Evolutionary conservation across 2,888 invertebrate genomes (phyloP).

Genomic region (Psylliodes chrysocephalus): DNA sequence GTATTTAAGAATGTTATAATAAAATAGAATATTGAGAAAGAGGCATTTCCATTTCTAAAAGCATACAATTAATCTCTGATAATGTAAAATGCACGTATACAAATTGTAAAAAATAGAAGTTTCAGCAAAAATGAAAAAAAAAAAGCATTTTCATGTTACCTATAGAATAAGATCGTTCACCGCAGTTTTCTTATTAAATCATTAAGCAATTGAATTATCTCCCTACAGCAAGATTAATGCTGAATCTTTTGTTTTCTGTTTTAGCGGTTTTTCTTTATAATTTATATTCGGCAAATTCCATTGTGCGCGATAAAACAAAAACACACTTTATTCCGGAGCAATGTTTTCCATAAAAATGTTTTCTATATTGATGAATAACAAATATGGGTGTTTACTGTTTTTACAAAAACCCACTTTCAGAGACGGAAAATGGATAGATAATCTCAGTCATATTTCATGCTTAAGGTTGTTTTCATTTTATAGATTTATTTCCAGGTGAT

Average conservation of each 20-base stretch:
- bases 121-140: not conserved
- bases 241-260: constrained; percentile 25
- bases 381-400: constrained; percentile 15
- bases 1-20: too few species aligned
- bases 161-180: constrained; percentile 14
- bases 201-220: constrained; percentile 23
- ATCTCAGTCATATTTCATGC: not conserved
- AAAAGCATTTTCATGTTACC: constrained; percentile 1
- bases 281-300: constrained; percentile 24
- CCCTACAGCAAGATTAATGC: constrained; percentile 27
- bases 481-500: not conserved
- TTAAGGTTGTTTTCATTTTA: not conserved
- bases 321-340: constrained; percentile 21
- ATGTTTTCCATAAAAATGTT: constrained; percentile 11
- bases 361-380: constrained; percentile 20
- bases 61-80: too few species aligned
- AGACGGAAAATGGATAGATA: not conserved
- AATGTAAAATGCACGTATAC: not conserved
- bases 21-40: too few species aligned
- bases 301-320: constrained; percentile 24
- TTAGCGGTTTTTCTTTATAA: constrained; percentile 26
- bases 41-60: too few species aligned
- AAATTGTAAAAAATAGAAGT: not conserved
- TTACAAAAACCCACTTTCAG: constrained; percentile 4
- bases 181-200: constrained; percentile 15